These are phyloP conservation scores for Lucinisca nassula DNA, from an alignment of 2,888 invertebrate genomes.

Conservation along the genomic window DNA sequence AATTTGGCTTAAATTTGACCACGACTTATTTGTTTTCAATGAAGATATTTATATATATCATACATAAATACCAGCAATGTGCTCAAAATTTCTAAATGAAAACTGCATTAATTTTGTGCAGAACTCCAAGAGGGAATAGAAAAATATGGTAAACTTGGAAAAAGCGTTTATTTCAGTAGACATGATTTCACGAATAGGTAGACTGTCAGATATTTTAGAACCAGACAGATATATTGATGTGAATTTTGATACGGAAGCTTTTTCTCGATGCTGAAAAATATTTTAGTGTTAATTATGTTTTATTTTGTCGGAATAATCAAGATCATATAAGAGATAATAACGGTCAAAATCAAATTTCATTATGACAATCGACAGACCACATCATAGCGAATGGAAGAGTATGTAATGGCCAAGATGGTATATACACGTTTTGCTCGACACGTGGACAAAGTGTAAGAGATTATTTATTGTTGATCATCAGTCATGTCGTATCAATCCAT, in stretches of 20 bases:
- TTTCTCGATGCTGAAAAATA: not conserved
- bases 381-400: conserved; percentile 11
- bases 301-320: not conserved
- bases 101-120: conserved; percentile 1
- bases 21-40: not conserved
- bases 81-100: not conserved
- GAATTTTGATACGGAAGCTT: not conserved
- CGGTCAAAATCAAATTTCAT: not conserved
- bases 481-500: not conserved
- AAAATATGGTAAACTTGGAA: not conserved
- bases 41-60: conserved; percentile 3
- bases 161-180: not conserved
- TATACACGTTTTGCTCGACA: not conserved
- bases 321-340: not conserved
- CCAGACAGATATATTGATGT: not conserved
- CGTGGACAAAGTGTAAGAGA: not conserved
- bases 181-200: not conserved
- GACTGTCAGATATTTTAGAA: not conserved
- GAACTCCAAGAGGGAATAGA: not conserved
- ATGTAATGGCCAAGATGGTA: not conserved
- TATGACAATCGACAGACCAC: not conserved
- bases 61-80: not conserved
- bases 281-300: not conserved
- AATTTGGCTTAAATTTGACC: not conserved
- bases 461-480: not conserved